Base-by-base conservation (phyloP, 2,113 vertebrate species). In the Loxodonta africana region DNA sequence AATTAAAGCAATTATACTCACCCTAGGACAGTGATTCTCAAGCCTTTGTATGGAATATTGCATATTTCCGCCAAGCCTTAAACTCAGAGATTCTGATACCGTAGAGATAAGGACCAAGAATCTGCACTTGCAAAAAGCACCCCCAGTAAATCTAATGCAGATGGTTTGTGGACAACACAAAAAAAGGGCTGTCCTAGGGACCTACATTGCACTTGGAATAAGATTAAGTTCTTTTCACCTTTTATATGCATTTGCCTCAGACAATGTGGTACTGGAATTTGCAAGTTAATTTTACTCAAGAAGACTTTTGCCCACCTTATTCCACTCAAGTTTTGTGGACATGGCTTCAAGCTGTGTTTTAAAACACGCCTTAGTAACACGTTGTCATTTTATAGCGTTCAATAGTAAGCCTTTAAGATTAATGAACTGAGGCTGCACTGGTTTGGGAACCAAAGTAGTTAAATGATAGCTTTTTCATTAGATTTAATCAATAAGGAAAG, bases 401-500 rank as follows among this genome's bases (percentile, higher is more conserved):
- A 96, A 37, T 26, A 82, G n/a, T 82, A 73, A 86, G 76, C 76
- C 96, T 97, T 96, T 95, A 93, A 82, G 51, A 98, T 93, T 88
- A 96, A 96, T 65, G 71, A 44, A 91, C 33, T 53, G 44, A 98
- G 85, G 71, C 26, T 83, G 26, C 67, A 97, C 86, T 93, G 93
- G 97, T 90, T 97, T 94, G 95, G 88, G 96, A 98, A 98, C 30
- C 60, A 96, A 98, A 94, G 83, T 86, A 95, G 94, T 96, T 98
- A 97, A 98, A 98, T 94, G 85, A 91, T 41, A 97, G 91, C 96
- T 96, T 20, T 0, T 96, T 96, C 97, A 98, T 98, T 98, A 98
- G 48, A 28, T 11, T 33, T 90, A 95, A 98, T 98, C 98, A 98
- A 97, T 98, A 98, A 93, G 81, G 93, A 95, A 98, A 98, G 91